Evolutionary conservation across 2,797 vertebrate genomes (phyloP), one percentile per base, ranked within the genome.

Genomic region (Pangasius krempfi): DNA sequence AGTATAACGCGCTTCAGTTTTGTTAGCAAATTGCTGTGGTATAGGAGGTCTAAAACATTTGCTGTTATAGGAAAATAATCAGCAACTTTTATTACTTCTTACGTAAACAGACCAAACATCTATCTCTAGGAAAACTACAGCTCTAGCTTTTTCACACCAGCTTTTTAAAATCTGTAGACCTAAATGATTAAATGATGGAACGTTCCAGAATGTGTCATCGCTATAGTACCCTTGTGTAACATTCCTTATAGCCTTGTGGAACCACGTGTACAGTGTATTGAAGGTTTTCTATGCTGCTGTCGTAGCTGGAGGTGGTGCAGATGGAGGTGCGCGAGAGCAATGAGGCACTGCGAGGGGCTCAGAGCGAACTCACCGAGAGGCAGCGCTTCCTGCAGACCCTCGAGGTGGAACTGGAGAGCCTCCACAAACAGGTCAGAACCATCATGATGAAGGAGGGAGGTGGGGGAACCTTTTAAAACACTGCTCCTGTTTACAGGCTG

Each of bases 361-460:
- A 96, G 92, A 88, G 93, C 5, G 96, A 97, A 93, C 92, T 96
- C 89, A 93, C 91, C 0, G 96, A 97, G 93, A 94, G 96, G 88
- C 96, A 96, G 75, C 96, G 96, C 91, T 96, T 96, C 94, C 94
- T 97, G 91, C 96, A 96, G 93, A 96, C 90, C 22, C 95, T 96
- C 91, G 96, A 97, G 92, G 95, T 96, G 93, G 96, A 97, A 93
- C 94, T 97, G 92, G 96, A 97, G 86, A 94, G 95, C 89, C 95
- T 96, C 89, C 96, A 96, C 91, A 97, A 96, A 91, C 96, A 97
- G 96, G 96, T 96, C 91, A 94, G 92, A 60, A 87, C 86, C 62
- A 54, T 22, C 27, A 4, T 1, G 25, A n/a, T 10, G 50, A 18
- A 40, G 47, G 22, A 79, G 22, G 6, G 22, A 20, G 40, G 58